Evolutionary conservation across 2,797 vertebrate genomes (phyloP), one percentile per base, ranked within the genome.

Genomic region (Semaprochilodus insignis): DNA sequence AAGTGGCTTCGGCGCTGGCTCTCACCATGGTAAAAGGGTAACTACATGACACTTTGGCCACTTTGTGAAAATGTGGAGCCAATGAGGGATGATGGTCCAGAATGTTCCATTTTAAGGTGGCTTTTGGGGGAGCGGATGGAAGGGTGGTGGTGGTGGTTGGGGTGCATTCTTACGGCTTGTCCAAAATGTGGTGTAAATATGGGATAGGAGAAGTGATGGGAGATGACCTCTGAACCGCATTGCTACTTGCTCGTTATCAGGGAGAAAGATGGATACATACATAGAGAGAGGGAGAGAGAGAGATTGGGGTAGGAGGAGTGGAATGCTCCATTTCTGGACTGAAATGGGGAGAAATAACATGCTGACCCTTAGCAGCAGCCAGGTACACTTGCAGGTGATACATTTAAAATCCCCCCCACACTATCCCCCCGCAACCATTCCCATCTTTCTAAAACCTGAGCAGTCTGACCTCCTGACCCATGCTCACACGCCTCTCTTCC

Each of bases 41-140:
- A 90, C 88, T 86, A 86, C 89, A 88, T 86, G 87, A 89, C 91
- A 92, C 89, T 93, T 91, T 86, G 78, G 88, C 82, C 89, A 91
- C 88, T 93, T 92, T 88, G 86, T 48, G 81, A 87, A 91, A 91
- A 92, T 86, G 87, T 91, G 90, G 62, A 88, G 82, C 84, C 84
- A 86, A 77, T 71, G 88, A 86, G 84, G 77, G 87, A 91, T 90
- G 87, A 91, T 88, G 87, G 90, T 89, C 70, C 83, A 80, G 84
- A 87, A 84, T 82, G 89, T 89, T 88, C 89, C 86, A 87, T 85
- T 81, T 71, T 78, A 82, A 67, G 34, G 63, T 82, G 63, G 70
- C 14, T n/a, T 17, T 31, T 60, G 27, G 77, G 69, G 75, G 60
- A 13, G 69, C 5, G 27, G 31, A 16, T 8, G 57, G 6, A 16